These are phyloP conservation scores for Liparis tanakae DNA, from an alignment of 2,797 vertebrate genomes.

Conservation along the genomic window DNA sequence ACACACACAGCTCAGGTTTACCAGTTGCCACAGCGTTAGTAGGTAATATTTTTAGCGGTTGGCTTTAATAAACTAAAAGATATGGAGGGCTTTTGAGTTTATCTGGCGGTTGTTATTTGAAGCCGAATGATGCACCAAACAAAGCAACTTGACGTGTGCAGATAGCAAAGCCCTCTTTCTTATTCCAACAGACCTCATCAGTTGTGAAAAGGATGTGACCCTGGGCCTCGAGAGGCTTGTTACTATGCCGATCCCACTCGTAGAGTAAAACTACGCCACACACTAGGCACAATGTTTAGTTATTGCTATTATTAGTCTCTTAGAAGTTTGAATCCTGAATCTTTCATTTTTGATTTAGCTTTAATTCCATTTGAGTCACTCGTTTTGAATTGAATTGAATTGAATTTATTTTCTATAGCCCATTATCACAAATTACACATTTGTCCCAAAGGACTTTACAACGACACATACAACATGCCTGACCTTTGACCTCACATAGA, in stretches of 20 bases:
- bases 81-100: neutral
- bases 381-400: too few species aligned
- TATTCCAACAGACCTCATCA: conserved; percentile 31
- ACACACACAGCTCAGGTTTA: conserved; percentile 4
- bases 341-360: neutral
- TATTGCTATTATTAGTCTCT: neutral
- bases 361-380: neutral
- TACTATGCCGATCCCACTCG: conserved; percentile 34
- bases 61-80: conserved; percentile 3
- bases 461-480: too few species aligned
- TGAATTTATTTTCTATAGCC: too few species aligned
- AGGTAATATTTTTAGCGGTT: neutral
- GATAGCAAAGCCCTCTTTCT: conserved; percentile 3
- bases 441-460: too few species aligned
- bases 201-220: conserved; percentile 17
- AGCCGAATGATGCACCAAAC: neutral
- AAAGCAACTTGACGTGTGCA: conserved; percentile 27
- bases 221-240: conserved; percentile 32
- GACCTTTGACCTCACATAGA: too few species aligned
- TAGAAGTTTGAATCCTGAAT: neutral
- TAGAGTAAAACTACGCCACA: neutral
- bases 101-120: conserved; percentile 3
- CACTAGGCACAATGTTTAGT: neutral
- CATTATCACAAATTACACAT: too few species aligned
- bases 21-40: neutral